Percentiles rank a stretch among this genome's conserved stretches.
These are phyloP conservation scores for Chaitophorus viminalis DNA, from an alignment of 2,888 invertebrate species.

Conservation along the genomic window DNA sequence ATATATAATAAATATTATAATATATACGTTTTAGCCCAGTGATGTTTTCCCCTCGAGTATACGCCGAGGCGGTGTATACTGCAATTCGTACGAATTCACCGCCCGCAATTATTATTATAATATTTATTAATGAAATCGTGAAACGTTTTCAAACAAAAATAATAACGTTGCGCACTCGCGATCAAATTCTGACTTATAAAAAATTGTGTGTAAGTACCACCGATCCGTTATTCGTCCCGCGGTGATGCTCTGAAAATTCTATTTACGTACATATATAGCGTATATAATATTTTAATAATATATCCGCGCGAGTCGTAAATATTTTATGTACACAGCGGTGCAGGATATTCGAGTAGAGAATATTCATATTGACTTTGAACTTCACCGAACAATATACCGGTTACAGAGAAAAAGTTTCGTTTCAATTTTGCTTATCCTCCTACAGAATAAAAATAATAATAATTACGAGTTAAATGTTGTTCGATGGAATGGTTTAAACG, in stretches of 20 bases:
- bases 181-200: not conserved
- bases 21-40: too few relatives aligned
- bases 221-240: too few relatives aligned
- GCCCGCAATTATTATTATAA: too few relatives aligned
- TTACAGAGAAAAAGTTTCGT: not conserved
- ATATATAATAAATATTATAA: too few relatives aligned
- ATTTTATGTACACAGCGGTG: not conserved
- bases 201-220: too few relatives aligned
- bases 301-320: not conserved
- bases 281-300: not conserved
- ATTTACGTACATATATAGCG: too few relatives aligned
- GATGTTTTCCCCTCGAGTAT: too few relatives aligned
- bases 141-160: too few relatives aligned
- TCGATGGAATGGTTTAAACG: not conserved
- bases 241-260: too few relatives aligned
- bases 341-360: not conserved
- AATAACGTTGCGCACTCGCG: not conserved
- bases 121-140: too few relatives aligned
- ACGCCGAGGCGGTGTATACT: too few relatives aligned
- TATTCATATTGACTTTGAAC: constrained; percentile 18
- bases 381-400: not conserved
- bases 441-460: not conserved
- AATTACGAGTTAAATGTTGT: not conserved
- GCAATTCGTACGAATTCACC: too few relatives aligned
- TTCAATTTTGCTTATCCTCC: not conserved